These are phyloP conservation scores for Drosophila bipectinata DNA, from an alignment of 1,140 invertebrate genomes.

Conservation along the genomic window DNA sequence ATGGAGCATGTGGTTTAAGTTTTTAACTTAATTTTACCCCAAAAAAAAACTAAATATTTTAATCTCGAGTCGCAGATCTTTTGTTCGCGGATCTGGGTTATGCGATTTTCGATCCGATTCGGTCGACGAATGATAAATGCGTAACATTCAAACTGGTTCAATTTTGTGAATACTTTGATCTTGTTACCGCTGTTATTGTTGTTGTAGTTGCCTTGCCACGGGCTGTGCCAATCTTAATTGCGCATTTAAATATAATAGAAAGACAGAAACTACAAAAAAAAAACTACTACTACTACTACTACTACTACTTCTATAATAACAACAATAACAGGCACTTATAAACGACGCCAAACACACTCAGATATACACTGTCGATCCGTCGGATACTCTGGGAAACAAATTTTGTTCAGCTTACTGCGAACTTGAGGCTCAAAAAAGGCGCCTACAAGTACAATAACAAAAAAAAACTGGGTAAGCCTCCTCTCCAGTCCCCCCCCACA, in stretches of 20 bases:
- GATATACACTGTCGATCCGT: slow-evolving; percentile 11
- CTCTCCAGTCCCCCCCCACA: neutral
- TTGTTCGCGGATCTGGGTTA: slow-evolving; percentile 41
- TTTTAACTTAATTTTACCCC: slow-evolving; percentile 29
- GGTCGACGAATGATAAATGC: slow-evolving; percentile 67
- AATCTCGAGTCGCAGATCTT: slow-evolving; percentile 26
- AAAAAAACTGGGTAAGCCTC: slow-evolving; percentile 5
- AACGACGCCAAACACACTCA: slow-evolving; percentile 37
- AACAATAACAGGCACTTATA: slow-evolving; percentile 47
- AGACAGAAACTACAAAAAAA: slow-evolving; percentile 53
- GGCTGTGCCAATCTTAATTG: slow-evolving; percentile 78
- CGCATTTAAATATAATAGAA: slow-evolving; percentile 78
- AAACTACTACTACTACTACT: slow-evolving; percentile 5
- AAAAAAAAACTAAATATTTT: slow-evolving; percentile 23
- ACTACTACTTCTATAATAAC: slow-evolving; percentile 31
- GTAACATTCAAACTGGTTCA: slow-evolving; percentile 80
- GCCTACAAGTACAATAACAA: slow-evolving; percentile 48
- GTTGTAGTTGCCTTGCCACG: slow-evolving; percentile 39
- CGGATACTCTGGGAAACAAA: slow-evolving; percentile 11
- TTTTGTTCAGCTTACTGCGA: slow-evolving; percentile 56
- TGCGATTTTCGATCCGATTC: slow-evolving; percentile 36
- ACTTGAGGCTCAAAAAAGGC: slow-evolving; percentile 69
- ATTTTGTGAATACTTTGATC: slow-evolving; percentile 68
- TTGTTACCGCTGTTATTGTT: slow-evolving; percentile 25
- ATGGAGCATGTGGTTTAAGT: slow-evolving; percentile 36